These are phyloP conservation scores for Zaprionus camerounensis DNA, from an alignment of 1,140 invertebrate genomes.

Conservation along the genomic window DNA sequence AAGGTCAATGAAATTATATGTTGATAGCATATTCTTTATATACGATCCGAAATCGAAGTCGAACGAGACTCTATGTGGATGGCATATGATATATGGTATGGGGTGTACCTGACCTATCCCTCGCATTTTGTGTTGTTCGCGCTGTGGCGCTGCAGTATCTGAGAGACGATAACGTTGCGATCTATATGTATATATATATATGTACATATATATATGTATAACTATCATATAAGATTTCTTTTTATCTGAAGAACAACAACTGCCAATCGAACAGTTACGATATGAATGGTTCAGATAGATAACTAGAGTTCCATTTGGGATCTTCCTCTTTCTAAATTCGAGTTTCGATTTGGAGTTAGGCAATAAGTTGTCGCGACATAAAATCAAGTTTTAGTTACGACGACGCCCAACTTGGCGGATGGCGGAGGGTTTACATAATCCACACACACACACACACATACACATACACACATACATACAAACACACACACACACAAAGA, in stretches of 20 bases:
- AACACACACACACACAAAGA: too few species aligned
- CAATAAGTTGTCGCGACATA: conserved; percentile 2
- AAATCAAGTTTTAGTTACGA: conserved; percentile 13
- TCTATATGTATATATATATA: not conserved
- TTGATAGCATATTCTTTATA: too few species aligned
- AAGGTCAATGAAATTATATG: too few species aligned
- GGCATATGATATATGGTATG: not conserved
- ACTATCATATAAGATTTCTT: too few species aligned
- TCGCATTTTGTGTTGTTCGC: conserved; percentile 12
- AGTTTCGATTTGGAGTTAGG: not conserved
- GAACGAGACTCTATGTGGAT: too few species aligned
- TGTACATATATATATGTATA: not conserved
- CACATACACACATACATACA: too few species aligned
- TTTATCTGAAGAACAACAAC: too few species aligned
- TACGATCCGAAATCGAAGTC: not conserved
- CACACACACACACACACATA: too few species aligned
- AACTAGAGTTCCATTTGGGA: not conserved
- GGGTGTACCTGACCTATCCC: conserved; percentile 58
- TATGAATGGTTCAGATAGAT: too few species aligned
- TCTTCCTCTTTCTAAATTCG: not conserved
- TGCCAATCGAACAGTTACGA: too few species aligned
- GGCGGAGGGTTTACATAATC: conserved; percentile 24
- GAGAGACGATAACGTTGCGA: conserved; percentile 29
- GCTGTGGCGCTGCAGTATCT: conserved; percentile 19
- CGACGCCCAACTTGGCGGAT: conserved; percentile 7